Evolutionary conservation across 2,797 vertebrate genomes (phyloP), one percentile per base, ranked within the genome.

Genomic region (Dromococcyx pavoninus): DNA sequence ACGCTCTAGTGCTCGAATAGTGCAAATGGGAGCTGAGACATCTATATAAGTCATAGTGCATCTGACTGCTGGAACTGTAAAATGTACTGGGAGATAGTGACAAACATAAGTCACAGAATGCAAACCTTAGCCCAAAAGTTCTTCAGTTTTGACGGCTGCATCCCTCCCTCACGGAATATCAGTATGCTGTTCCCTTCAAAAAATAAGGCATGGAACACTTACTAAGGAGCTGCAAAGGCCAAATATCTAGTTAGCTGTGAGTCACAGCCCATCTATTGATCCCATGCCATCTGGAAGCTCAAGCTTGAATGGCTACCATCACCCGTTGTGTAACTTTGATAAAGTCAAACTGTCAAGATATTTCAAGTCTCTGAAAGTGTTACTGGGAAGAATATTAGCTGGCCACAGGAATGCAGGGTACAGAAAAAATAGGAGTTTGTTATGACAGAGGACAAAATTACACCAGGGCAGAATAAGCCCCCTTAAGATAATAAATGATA

Each of bases 191-290:
- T 82, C 37, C n/a, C n/a, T 94, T 93, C 88, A 88, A 60, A 95
- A 84, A 81, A 24, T 46, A 23, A 60, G 67, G 37, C 30, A 64
- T 94, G 80, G 64, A 91, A 69, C 33, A 35, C 71, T 92, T 82
- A 58, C 39, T 91, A 62, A 91, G 89, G 83, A 95, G 57, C 37
- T 84, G 64, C 80, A 91, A 85, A 96, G 77, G 94, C 93, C 88
- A 85, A 64, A 73, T 71, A 87, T 39, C 83, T 87, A 84, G 67
- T 89, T 67, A 88, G 73, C 80, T 81, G 32, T 85, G 77, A 87
- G 67, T 94, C 88, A 95, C 71, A 81, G 83, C 66, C 88, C 70
- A 67, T 86, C 33, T 86, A 94, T 92, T 90, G 95, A 93, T 96
- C 87, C 74, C 76, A 65, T 16, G 71, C 80, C 89, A 94, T 93